Evolutionary conservation across 1,140 invertebrate species (phyloP).

Genomic region (Pseudomyrmex pallidus): DNA sequence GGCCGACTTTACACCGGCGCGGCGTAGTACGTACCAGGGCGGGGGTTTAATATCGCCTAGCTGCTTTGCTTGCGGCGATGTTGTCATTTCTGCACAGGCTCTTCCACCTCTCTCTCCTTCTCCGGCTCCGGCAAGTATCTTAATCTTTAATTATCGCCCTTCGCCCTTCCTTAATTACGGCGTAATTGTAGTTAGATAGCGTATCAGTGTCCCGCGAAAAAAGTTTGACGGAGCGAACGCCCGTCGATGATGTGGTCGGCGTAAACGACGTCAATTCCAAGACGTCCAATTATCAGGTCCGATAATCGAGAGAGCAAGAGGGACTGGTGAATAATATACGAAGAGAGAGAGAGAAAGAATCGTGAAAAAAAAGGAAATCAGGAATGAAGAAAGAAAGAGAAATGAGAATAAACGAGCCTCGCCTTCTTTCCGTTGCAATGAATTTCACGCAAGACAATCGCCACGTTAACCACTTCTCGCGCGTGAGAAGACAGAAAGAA

Average conservation of each 20-base stretch:
- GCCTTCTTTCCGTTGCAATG: conserved; percentile 36
- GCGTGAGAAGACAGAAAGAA: background rate
- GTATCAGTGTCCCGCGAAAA: conserved; percentile 62
- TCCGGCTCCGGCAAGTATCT: conserved; percentile 71
- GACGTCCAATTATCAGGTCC: conserved; percentile 74
- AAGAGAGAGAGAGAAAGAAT: background rate
- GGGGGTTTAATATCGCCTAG: conserved; percentile 52
- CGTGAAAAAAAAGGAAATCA: background rate
- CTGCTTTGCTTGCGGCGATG: conserved; percentile 59
- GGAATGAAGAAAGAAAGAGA: conserved; percentile 1
- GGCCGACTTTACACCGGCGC: conserved; percentile 46
- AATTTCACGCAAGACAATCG: conserved; percentile 24
- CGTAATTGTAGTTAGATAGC: conserved; percentile 78
- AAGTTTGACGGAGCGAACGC: conserved; percentile 59
- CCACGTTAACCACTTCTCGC: conserved; percentile 3
- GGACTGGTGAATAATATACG: background rate
- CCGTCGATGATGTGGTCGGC: conserved; percentile 33
- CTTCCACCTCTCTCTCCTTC: background rate
- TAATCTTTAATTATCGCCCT: conserved; percentile 80
- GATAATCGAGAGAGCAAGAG: conserved; percentile 30
- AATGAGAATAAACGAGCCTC: conserved; percentile 50
- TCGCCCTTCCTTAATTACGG: conserved; percentile 74
- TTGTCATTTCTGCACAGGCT: conserved; percentile 73
- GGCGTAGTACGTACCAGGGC: conserved; percentile 53
- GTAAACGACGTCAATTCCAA: conserved; percentile 67